Evolutionary conservation across 2,113 vertebrate species (phyloP), one percentile per base, ranked within the genome.

Genomic region (Globicephala melas): DNA sequence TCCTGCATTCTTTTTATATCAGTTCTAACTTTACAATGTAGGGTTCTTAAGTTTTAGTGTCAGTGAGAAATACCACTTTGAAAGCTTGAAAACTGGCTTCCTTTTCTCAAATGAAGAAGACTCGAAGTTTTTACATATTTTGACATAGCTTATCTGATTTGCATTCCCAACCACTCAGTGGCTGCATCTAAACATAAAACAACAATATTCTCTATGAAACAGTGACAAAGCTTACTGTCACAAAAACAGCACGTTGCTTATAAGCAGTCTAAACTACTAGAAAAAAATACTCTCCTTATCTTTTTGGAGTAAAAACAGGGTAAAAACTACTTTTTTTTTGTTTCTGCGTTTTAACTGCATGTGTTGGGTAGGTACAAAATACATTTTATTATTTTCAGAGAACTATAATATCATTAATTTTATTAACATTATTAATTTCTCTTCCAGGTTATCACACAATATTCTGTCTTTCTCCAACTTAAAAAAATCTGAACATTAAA

Each of bases 121-220:
- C 36, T 83, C 53, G 8, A 21, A 60, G 26, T 31, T 73, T 92
- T 90, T 73, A 92, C 33, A 41, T 67, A 60, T 96, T 80, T 50
- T 50, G 53, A 76, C 96, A 60, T 20, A 67, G 33, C 25, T 91
- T 90, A 65, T 96, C 84, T 85, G 33, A 91, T 96, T 96, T 96
- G 67, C 65, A 96, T 90, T 92, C 33, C 41, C 83, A 95, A 58
- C 33, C 15, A 94, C 11, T 94, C 63, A 33, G 36, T 83, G 33
- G 8, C 84, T 94, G 90, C 85, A 47, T 96, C 55, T 96, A 83
- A 93, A 96, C 67, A 71, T 53, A 89, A 91, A 58, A 80, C 26
- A 53, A 96, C 41, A 94, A 73, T 92, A 94, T 89, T 93, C 44
- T 95, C 53, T 63, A 65, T 86, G 67, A 71, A 93, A 85, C 6